Base-by-base conservation (phyloP, 1,140 invertebrate genomes). In the Papilio xuthus region DNA sequence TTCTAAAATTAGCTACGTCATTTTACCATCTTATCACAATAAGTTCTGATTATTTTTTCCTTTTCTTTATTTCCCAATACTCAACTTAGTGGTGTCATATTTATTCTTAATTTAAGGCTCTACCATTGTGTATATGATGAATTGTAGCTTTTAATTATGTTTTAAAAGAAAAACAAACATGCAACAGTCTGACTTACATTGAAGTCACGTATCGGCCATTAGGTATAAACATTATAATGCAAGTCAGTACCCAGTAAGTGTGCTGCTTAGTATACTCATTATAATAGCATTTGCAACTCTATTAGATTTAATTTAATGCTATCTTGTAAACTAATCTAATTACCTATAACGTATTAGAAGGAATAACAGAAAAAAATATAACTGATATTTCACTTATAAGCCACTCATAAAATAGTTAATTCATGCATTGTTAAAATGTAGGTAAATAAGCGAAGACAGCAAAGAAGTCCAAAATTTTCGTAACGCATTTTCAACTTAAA, bases 171-270 rank as follows among this genome's bases (percentile, higher is more conserved):
- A 53, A 53, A 53, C 9, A 20, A 20, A 53, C 20, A 20, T 73
- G 15, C 20, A 50, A 73, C 42, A 74, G 53, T 53, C 26, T 81
- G 77, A 80, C 82, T 77, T 80, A 82, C 81, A 85, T 87, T 83
- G 81, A 78, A 83, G 87, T 88, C 87, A 88, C 85, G 85, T 85
- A 79, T 82, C 80, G 53, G 69, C 78, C 84, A 86, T 87, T 85
- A 88, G 80, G 50, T 74, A 79, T 81, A 82, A 83, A 82, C 77
- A 78, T 82, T 79, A 78, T 71, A 71, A 71, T 41, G 41, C 50
- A 71, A 41, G 28, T 69, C 63, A 69, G 18, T 28, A 15, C 47
- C 47, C 47, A 50, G 15, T 47, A 47, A 47, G 44, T 20, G 50
- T 7, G 20, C n/a, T 53, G 50, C 50, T 53, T 53, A 53, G 50